Evolutionary conservation across 2,888 invertebrate genomes (phyloP).

Genomic region (Noctuana brunneofusca): DNA sequence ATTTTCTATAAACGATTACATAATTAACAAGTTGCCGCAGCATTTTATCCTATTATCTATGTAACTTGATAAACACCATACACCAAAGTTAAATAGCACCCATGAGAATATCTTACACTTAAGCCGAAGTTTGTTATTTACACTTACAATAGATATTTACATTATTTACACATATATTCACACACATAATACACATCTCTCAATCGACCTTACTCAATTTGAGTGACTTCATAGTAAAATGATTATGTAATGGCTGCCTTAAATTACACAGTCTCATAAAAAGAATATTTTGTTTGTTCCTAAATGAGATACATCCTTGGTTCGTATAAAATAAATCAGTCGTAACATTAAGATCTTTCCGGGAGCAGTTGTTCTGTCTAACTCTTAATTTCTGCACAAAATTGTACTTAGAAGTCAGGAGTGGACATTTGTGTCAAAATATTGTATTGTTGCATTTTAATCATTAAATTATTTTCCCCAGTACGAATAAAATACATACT

Average conservation of each 20-base stretch:
- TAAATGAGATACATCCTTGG: constrained; percentile 69
- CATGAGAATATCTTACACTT: constrained; percentile 76
- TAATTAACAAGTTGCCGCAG: constrained; percentile 45
- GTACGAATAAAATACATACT: neutral
- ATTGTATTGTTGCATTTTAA: too few relatives aligned
- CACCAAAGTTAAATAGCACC: constrained; percentile 80
- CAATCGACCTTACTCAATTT: constrained; percentile 34
- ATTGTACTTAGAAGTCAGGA: neutral
- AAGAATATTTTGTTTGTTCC: constrained; percentile 74
- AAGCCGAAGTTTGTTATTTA: constrained; percentile 64
- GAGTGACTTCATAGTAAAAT: constrained; percentile 40
- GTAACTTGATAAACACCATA: constrained; percentile 64
- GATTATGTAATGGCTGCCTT: constrained; percentile 70
- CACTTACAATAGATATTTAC: constrained; percentile 58
- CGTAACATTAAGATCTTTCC: constrained; percentile 66
- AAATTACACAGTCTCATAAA: constrained; percentile 73
- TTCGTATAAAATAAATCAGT: constrained; percentile 66
- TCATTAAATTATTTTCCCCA: neutral
- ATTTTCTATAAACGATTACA: constrained; percentile 51
- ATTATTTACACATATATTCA: constrained; percentile 66
- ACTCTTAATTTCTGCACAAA: neutral
- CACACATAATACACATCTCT: constrained; percentile 48
- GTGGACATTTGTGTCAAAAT: neutral
- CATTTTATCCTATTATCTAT: constrained; percentile 47
- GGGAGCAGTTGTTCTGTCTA: constrained; percentile 33